Base-by-base conservation (phyloP, 2,797 vertebrate species). In the Decapterus maruadsi region DNA sequence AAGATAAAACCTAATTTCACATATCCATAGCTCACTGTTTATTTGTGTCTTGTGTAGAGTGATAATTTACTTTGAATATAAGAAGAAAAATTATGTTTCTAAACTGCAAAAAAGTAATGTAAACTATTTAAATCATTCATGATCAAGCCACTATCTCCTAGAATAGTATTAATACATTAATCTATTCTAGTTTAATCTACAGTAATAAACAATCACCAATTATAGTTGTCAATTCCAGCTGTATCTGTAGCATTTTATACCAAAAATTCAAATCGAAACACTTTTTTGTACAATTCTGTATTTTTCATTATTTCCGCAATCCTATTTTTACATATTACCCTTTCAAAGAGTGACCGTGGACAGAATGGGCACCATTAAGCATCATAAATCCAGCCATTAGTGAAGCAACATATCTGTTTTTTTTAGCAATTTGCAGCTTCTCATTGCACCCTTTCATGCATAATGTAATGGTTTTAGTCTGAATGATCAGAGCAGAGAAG, bases 381-480 rank as follows among this genome's bases (percentile, higher is more conserved):
- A 16, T 64, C 84, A 89, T 86, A 85, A 89, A 89, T 89, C 69
- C 80, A 67, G 40, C 78, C 87, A 91, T 92, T 90, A 84, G 78
- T 66, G 69, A 85, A 83, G 88, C 82, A 89, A 89, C 76, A 85
- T 89, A 85, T 87, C 87, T 90, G 80, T 89, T 90, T 40, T 61
- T 69, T 48, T 29, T 14, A 85, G 84, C 79, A 91, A 91, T 91
- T 91, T 92, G 83, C 78, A 60, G 86, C 90, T 89, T 90, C 78
- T 89, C 85, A 83, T 81, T 69, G 80, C 78, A 68, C 73, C 58
- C 84, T 80, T 92, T 90, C 84, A 90, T 92, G 88, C 83, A 89
- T 93, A 91, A 91, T 91, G 89, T 84, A 90, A 88, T 82, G 86
- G 71, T 81, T 89, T 91, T 53, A 82, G 83, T 92, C 84, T 82